These are phyloP conservation scores for Graptemys geographica DNA, from an alignment of 2,797 vertebrate species.

Conservation along the genomic window DNA sequence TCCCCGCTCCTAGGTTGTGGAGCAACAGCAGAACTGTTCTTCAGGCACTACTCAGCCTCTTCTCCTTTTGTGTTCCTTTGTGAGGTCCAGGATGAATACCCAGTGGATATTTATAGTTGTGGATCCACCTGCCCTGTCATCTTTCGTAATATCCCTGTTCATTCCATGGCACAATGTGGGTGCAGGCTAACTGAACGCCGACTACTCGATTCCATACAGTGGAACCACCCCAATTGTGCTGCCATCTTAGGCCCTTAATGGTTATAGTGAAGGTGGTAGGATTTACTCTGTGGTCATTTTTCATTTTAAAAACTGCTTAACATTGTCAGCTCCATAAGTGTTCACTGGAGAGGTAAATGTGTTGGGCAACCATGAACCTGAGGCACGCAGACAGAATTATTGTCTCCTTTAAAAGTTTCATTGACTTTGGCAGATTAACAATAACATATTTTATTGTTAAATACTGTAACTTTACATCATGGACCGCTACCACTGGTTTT, in stretches of 20 bases:
- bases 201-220: not conserved
- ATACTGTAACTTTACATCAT: not conserved
- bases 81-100: not conserved
- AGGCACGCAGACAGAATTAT: not conserved
- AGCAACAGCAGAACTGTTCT: not conserved
- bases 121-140: not conserved
- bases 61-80: not conserved
- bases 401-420: constrained; percentile 28
- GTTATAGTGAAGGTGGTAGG: not conserved
- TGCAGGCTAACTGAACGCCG: not conserved
- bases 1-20: not conserved
- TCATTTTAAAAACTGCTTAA: constrained; percentile 68
- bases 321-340: constrained; percentile 14
- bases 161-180: not conserved
- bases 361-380: constrained; percentile 33
- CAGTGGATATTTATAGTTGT: not conserved
- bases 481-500: not conserved
- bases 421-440: not conserved
- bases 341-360: constrained; percentile 30
- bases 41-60: not conserved
- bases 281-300: constrained; percentile 32
- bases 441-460: not conserved
- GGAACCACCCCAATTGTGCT: not conserved
- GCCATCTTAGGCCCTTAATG: not conserved
- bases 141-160: not conserved